Evolutionary conservation across 2,888 invertebrate genomes (phyloP).

Genomic region (Cephus nigrinus): DNA sequence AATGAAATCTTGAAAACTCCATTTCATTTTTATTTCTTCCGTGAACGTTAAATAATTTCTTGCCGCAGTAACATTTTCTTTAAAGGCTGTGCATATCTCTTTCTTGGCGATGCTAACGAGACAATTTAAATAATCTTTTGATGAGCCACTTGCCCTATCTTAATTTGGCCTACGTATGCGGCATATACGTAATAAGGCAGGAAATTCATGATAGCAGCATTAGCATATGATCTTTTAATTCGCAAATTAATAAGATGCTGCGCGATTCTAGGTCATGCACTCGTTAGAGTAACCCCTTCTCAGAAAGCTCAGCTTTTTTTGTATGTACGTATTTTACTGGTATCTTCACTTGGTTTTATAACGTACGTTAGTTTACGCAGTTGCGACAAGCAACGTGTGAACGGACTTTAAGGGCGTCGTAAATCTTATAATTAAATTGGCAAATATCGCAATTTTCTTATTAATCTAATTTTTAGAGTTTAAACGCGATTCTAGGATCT

Average conservation of each 20-base stretch:
- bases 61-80: too few relatives aligned
- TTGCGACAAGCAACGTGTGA: background rate
- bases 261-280: background rate
- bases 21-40: too few relatives aligned
- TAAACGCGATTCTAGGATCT: background rate
- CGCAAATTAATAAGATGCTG: background rate
- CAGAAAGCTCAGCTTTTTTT: background rate
- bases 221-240: background rate
- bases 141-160: background rate
- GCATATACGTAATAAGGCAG: background rate
- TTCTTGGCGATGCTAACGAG: background rate
- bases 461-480: background rate
- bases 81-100: background rate
- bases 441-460: background rate
- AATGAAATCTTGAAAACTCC: too few relatives aligned
- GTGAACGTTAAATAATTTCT: too few relatives aligned
- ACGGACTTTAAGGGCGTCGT: background rate
- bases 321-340: background rate
- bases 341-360: background rate
- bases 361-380: background rate
- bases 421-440: background rate
- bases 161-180: background rate
- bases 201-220: background rate
- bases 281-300: background rate
- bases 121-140: background rate